Evolutionary conservation across 1,140 invertebrate species (phyloP), one percentile per base, ranked within the genome.

Genomic region (Drosophila sulfurigaster): DNA sequence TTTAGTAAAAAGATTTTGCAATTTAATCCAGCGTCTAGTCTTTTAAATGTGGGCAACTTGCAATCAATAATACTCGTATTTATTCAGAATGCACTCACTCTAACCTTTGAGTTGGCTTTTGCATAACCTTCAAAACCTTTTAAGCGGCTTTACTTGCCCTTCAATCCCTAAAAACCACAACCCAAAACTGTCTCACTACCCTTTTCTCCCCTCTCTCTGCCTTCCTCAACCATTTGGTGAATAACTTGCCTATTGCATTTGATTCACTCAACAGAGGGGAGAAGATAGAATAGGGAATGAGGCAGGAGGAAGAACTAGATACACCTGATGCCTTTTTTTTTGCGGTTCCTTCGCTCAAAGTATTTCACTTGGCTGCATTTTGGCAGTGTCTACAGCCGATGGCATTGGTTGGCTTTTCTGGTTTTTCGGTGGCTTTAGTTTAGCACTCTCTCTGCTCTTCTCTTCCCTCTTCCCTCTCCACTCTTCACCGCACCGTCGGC

Each of bases 71-170:
- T 57, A 57, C 8, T 57, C 30, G 30, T 67, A 16, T 15, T 43
- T 59, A 51, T 67, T 59, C 46, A 32, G 11, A 54, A 54, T 54
- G 49, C 65, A 28, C 28, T 30, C 41, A 32, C 45, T 32, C 7
- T 13, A 13, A 45, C 5, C 25, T 43, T 15, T 41, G 7, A 32
- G 25, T 30, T 60, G 46, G 46, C 41, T 28, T 69, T 56, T 35
- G 49, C 58, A 60, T 79, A 87, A 86, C 79, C 76, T 88, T 88
- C 72, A 64, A 63, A 81, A 76, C 72, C 72, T 87, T 79, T 86
- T 86, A 88, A 86, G 83, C 82, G 62, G 79, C 83, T 82, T 83
- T 78, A 60, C 66, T 28, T 77, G 83, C 70, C 81, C 81, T 77
- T 85, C 81, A 80, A 66, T 83, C 41, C 54, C 58, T 54, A 60